A percentile compares a stretch with the other conserved stretches of the same genome.
Conservation (phyloP, 1,140 invertebrate species). For the Galleria mellonella region DNA sequence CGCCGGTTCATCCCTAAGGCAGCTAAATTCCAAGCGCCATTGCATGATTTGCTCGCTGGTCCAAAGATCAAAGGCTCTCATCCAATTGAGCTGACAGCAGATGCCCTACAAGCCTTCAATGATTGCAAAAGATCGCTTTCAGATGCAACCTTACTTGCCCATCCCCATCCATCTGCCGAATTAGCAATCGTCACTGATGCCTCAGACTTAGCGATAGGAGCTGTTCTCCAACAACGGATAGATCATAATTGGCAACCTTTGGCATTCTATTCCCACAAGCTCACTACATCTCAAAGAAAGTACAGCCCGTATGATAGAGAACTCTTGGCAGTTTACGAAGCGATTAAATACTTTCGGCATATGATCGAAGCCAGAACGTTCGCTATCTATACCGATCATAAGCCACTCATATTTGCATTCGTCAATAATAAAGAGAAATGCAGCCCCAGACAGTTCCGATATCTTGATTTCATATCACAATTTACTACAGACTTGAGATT, state of each 20-base stretch:
- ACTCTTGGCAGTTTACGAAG: background rate
- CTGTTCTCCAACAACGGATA: background rate
- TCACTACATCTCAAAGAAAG: background rate
- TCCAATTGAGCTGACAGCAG: background rate
- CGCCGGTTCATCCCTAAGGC: background rate
- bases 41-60: background rate
- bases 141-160: background rate
- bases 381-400: background rate
- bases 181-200: background rate
- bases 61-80: background rate
- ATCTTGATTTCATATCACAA: background rate
- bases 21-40: background rate
- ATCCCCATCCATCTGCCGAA: background rate
- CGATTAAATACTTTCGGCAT: background rate
- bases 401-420: background rate
- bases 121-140: background rate
- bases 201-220: too few relatives aligned
- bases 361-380: background rate
- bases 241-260: background rate
- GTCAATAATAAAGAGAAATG: background rate
- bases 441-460: background rate
- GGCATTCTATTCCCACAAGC: background rate
- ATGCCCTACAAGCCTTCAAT: background rate
- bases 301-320: background rate
- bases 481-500: background rate